phyloP scores from a whole-genome alignment of 2,113 vertebrate genomes.

The Raphicerus campestris region DNA sequence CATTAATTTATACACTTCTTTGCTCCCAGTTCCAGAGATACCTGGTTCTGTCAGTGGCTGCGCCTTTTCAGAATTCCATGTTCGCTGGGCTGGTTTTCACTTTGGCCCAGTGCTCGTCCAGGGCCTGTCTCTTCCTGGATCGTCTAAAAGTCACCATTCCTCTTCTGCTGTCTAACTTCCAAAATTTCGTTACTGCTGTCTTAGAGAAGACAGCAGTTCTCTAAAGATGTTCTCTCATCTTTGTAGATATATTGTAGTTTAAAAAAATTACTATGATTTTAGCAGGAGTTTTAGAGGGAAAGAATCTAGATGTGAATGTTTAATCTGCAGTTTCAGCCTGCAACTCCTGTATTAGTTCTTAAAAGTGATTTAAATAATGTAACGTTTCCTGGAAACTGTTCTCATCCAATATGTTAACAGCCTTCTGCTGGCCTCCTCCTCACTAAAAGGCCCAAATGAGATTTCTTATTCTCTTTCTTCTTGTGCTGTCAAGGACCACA shows the following conservation, averaged over 20 bases:
- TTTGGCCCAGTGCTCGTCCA: not conserved
- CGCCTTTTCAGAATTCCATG: not conserved
- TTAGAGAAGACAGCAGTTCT: not conserved
- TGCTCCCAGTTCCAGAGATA: not conserved
- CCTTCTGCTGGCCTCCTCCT: conserved; percentile 2
- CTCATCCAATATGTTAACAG: conserved; percentile 23
- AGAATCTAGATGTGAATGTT: not conserved
- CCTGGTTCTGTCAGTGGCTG: not conserved
- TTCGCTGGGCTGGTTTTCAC: not conserved
- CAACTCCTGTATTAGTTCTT: not conserved
- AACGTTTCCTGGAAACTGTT: conserved; percentile 48
- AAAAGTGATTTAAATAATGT: conserved; percentile 35
- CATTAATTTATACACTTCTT: not conserved
- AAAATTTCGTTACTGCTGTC: not conserved
- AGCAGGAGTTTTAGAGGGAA: not conserved
- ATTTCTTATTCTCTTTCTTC: conserved; percentile 39
- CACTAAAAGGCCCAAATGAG: conserved; percentile 14
- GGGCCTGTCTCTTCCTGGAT: not conserved
- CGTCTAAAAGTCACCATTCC: not conserved
- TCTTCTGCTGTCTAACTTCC: not conserved
- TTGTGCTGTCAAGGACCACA: not conserved
- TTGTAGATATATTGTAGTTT: not conserved
- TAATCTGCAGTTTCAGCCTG: not conserved
- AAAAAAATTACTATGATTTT: not conserved
- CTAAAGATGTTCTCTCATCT: not conserved